A percentile compares a stretch with the other conserved stretches of the same genome.
Conservation (phyloP, 1,140 invertebrate species). For the Galleria mellonella region DNA sequence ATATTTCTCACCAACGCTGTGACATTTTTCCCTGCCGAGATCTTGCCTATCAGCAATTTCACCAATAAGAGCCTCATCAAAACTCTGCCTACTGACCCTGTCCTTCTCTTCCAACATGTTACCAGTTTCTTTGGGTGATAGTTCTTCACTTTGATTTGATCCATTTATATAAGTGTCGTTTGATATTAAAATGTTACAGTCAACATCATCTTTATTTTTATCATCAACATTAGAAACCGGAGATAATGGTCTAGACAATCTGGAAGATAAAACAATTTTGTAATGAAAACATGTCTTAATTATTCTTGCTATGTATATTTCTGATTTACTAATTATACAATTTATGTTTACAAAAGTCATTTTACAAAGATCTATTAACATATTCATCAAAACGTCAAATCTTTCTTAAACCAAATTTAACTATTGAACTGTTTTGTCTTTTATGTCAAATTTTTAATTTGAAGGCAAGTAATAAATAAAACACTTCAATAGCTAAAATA, state of each 20-base stretch:
- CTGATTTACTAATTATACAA: too few relatives aligned
- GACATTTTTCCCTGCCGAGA: constrained; percentile 63
- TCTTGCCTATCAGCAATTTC: constrained; percentile 53
- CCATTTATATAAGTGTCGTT: constrained; percentile 54
- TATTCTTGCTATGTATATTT: too few relatives aligned
- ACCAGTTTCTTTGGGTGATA: constrained; percentile 58
- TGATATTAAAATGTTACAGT: constrained; percentile 33
- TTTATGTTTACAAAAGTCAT: too few relatives aligned
- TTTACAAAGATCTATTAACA: too few relatives aligned
- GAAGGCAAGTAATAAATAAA: too few relatives aligned
- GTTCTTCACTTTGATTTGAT: constrained; percentile 41
- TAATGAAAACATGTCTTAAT: constrained; percentile 2
- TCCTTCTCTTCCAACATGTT: constrained; percentile 65
- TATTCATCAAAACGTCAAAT: too few relatives aligned
- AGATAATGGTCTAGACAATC: constrained; percentile 85
- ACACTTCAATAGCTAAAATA: too few relatives aligned
- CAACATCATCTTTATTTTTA: constrained; percentile 33
- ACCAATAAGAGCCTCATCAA: constrained; percentile 52
- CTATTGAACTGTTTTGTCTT: too few relatives aligned
- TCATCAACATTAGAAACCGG: constrained; percentile 79
- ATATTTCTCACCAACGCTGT: constrained; percentile 70
- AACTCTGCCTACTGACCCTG: constrained; percentile 58
- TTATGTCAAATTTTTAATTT: too few relatives aligned
- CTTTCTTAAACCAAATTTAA: too few relatives aligned
- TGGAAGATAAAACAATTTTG: constrained; percentile 45